A percentile compares a stretch with the other conserved stretches of the same genome.
Conservation (phyloP, 2,888 invertebrate species). For the Phortica okadai region DNA sequence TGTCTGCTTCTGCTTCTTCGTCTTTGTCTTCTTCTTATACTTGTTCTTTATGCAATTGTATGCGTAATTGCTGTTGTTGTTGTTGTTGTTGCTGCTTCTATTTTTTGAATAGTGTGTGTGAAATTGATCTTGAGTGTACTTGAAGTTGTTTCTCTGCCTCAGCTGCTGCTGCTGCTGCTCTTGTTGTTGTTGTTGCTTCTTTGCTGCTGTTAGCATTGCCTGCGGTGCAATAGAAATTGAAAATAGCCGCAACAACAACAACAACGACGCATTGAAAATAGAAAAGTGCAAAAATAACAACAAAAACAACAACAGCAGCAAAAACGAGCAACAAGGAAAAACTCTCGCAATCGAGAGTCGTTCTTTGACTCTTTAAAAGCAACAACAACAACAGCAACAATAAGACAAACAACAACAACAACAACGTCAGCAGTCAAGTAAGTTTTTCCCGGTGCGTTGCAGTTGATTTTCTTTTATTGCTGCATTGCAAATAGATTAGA, state of each 20-base stretch:
- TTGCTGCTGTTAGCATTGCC: slow-evolving; percentile 41
- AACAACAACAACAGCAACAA: not conserved
- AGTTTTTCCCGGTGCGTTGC: slow-evolving; percentile 41
- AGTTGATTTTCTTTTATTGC: slow-evolving; percentile 38
- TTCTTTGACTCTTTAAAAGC: slow-evolving; percentile 5
- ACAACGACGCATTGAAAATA: slow-evolving; percentile 50
- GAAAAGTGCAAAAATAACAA: slow-evolving; percentile 55
- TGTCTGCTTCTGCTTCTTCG: not conserved
- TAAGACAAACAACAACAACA: not conserved
- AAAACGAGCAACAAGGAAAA: slow-evolving; percentile 47
- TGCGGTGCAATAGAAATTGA: slow-evolving; percentile 70
- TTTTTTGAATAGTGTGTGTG: slow-evolving; percentile 62
- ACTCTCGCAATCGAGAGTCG: slow-evolving; percentile 47
- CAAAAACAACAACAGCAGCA: slow-evolving; percentile 34
- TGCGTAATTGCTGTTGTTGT: slow-evolving; percentile 32
- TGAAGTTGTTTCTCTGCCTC: slow-evolving; percentile 53
- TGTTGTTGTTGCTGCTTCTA: slow-evolving; percentile 9
- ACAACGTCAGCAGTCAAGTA: slow-evolving; percentile 23
- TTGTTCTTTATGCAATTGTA: slow-evolving; percentile 17
- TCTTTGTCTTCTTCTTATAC: not conserved
- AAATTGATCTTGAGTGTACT: slow-evolving; percentile 73
- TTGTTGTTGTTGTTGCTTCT: slow-evolving; percentile 31
- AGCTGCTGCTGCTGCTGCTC: slow-evolving; percentile 32
- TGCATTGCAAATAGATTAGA: slow-evolving; percentile 52
- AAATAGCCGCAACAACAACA: slow-evolving; percentile 60